Evolutionary conservation across 2,888 invertebrate genomes (phyloP), one percentile per base, ranked within the genome.

Genomic region (Nomada fucata): DNA sequence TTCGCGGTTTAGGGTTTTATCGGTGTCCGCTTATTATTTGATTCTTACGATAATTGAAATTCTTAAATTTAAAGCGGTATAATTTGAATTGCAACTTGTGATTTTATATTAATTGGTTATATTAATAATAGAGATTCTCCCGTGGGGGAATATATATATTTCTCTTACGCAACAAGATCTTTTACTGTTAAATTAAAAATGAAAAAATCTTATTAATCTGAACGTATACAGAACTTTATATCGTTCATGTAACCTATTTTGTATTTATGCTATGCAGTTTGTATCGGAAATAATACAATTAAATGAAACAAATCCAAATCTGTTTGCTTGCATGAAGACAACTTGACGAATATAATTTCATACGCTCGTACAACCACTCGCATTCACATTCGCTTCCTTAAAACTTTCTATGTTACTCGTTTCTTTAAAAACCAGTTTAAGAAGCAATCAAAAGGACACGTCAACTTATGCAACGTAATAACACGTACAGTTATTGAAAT

Each of bases 361-460:
- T 15, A 60, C 2, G 47, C n/a, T 59, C 26, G 20, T 20, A 11
- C 36, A 60, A 59, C n/a, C n/a, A 23, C 44, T 26, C 57, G 1
- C 4, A 44, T 26, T 44, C 29, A 70, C 20, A 36, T 60, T 29
- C 36, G 60, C 47, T 36, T 50, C 60, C n/a, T 70, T 70, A 60
- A 70, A 70, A 70, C 70, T 70, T 70, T 71, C 70, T 71, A 71
- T 61, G 36, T 23, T 47, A 60, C 18, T 2, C 5, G 15, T 52
- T 60, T 29, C 20, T 10, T 15, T n/a, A 15, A 47, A 47, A 47
- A 53, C 47, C 29, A 47, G 29, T n/a, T 20, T 47, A 70, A 44
- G 36, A 71, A 71, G 29, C 47, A 50, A 50, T 29, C 7, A 50
- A 50, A 50, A 20, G 20, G 15, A 7, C 20, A 36, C 15, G 9